A percentile compares a stretch with the other conserved stretches of the same genome.
phyloP scores from a whole-genome alignment of 2,797 vertebrate genomes.

The Salarias fasciatus region DNA sequence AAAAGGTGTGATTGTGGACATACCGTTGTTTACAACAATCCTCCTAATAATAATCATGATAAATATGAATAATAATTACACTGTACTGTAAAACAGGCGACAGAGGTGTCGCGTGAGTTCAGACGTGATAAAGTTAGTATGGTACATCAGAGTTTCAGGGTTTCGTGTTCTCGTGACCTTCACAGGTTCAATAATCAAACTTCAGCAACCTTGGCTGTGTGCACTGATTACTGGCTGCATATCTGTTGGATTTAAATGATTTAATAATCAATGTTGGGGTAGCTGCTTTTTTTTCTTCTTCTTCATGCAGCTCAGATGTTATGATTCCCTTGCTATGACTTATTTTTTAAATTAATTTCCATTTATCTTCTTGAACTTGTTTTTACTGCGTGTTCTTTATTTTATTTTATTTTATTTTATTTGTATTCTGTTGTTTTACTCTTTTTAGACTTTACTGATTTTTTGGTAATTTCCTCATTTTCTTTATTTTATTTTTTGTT shows the following conservation, averaged over 20 bases:
- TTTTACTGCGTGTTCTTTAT: no score
- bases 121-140: slow-evolving; percentile 62
- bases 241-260: slow-evolving; percentile 31
- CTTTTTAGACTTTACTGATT: no score
- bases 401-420: no score
- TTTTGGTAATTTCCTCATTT: slow-evolving; percentile 11
- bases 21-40: slow-evolving; percentile 74
- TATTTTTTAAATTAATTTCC: no score
- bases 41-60: slow-evolving; percentile 47
- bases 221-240: slow-evolving; percentile 42
- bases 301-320: slow-evolving; percentile 37
- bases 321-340: no score
- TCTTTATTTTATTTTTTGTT: slow-evolving; percentile 1
- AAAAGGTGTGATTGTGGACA: slow-evolving; percentile 49
- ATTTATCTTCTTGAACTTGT: no score
- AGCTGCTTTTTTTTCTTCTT: slow-evolving; percentile 15
- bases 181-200: slow-evolving; percentile 6
- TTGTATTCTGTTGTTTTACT: no score
- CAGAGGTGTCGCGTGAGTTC: slow-evolving; percentile 71
- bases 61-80: slow-evolving; percentile 45
- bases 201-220: slow-evolving; percentile 19
- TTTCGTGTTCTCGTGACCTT: slow-evolving; percentile 6
- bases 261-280: slow-evolving; percentile 18
- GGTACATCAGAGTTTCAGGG: slow-evolving; percentile 24
- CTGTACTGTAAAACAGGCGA: slow-evolving; percentile 73